These are phyloP conservation scores for Nysson spinosus DNA, from an alignment of 2,888 invertebrate genomes.

Conservation along the genomic window DNA sequence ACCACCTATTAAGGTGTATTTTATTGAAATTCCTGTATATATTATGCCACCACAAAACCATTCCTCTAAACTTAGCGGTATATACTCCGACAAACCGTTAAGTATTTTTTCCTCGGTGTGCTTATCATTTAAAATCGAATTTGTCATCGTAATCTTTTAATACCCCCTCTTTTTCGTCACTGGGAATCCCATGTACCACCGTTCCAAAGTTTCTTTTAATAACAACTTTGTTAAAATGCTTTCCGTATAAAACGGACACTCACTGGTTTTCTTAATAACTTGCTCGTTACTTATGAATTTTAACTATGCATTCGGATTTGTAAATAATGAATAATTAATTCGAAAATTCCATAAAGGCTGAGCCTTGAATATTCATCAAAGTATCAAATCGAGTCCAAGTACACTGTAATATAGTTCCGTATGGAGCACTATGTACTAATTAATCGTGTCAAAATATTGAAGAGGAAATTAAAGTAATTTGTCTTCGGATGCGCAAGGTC, in stretches of 20 bases:
- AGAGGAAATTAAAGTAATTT: constrained; percentile 23
- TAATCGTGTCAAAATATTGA: background rate
- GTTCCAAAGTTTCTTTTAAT: background rate
- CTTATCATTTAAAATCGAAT: background rate
- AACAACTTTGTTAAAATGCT: background rate
- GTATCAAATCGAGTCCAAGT: no score
- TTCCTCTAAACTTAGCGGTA: constrained; percentile 1
- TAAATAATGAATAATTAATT: no score
- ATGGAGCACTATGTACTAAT: background rate
- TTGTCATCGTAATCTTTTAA: constrained; percentile 1
- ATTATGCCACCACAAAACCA: constrained; percentile 1
- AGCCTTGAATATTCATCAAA: no score
- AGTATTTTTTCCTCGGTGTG: background rate
- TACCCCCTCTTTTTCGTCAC: background rate
- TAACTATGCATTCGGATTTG: no score
- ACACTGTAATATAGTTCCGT: no score
- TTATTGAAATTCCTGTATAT: constrained; percentile 36
- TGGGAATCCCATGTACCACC: constrained; percentile 3
- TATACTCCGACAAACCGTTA: constrained; percentile 2
- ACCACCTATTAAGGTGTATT: constrained; percentile 5
- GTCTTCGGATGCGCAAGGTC: constrained; percentile 38
- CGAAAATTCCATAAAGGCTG: no score
- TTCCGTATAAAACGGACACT: background rate
- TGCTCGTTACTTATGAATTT: no score
- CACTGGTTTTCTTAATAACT: background rate